Conservation (phyloP, 2,888 invertebrate species). For the Unio pictorum region DNA sequence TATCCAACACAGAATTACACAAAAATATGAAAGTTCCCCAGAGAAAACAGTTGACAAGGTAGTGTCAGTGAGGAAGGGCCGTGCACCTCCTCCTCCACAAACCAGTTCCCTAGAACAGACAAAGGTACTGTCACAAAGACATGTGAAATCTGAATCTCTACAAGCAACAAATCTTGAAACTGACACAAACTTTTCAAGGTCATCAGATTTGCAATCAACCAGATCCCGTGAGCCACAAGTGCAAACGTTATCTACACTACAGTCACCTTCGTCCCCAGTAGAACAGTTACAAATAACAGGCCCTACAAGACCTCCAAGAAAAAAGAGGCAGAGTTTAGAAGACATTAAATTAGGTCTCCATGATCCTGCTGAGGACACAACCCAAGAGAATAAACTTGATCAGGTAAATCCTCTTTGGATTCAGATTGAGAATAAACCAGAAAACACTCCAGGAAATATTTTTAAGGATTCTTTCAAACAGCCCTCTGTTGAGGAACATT, state of each 20-base stretch:
- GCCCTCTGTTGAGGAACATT: conserved; percentile 15
- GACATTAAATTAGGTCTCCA: conserved; percentile 30
- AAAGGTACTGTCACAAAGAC: background rate
- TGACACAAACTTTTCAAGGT: no score
- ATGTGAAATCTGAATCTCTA: no score
- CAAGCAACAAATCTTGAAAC: no score
- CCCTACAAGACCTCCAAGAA: conserved; percentile 36
- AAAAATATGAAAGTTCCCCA: no score
- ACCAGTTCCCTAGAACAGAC: background rate
- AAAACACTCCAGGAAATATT: no score
- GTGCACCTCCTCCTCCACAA: conserved; percentile 6
- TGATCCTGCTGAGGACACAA: conserved; percentile 3
- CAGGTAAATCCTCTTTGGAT: no score
- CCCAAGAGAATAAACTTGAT: no score
- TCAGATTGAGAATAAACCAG: background rate
- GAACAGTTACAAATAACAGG: conserved; percentile 12
- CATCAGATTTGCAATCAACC: conserved; percentile 6
- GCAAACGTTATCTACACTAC: background rate
- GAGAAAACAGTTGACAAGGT: no score
- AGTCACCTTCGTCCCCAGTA: conserved; percentile 3
- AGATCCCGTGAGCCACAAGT: conserved; percentile 17
- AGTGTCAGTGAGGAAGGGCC: background rate
- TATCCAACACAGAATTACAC: no score
- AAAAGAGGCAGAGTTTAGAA: conserved; percentile 28
- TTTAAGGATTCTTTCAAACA: background rate